phyloP scores from a whole-genome alignment of 2,888 invertebrate genomes.

The Pomacea canaliculata region DNA sequence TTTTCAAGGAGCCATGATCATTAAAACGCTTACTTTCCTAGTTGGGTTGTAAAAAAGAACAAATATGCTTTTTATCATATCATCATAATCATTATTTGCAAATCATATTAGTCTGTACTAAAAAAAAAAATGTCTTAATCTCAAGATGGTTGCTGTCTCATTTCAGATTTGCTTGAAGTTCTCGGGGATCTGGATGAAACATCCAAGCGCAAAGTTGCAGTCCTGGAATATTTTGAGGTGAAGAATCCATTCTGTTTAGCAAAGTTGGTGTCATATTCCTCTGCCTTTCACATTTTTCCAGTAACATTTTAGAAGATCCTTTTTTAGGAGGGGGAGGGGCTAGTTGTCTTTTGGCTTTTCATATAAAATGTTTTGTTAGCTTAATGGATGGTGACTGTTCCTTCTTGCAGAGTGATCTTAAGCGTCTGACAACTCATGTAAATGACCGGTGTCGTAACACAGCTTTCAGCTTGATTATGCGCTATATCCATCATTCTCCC shows the following conservation, averaged over 20 bases:
- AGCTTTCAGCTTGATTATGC: slow-evolving; percentile 81
- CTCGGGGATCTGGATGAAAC: slow-evolving; percentile 83
- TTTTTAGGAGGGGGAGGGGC: not conserved
- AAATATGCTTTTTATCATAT: too few relatives aligned
- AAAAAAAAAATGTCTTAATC: too few relatives aligned
- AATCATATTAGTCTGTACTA: too few relatives aligned
- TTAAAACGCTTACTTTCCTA: too few relatives aligned
- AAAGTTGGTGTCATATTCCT: not conserved
- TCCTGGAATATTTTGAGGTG: slow-evolving; percentile 77
- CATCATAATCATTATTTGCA: too few relatives aligned
- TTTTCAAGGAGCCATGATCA: too few relatives aligned
- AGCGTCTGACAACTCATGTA: slow-evolving; percentile 75
- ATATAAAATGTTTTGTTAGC: too few relatives aligned
- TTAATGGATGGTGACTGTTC: too few relatives aligned
- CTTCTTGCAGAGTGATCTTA: slow-evolving; percentile 72
- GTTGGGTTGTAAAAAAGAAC: too few relatives aligned
- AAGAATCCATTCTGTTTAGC: not conserved
- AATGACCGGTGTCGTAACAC: slow-evolving; percentile 78
- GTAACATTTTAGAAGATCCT: not conserved
- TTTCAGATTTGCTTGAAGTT: slow-evolving; percentile 75
- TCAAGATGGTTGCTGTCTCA: slow-evolving; percentile 8
- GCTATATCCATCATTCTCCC: slow-evolving; percentile 80
- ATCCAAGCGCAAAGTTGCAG: slow-evolving; percentile 78
- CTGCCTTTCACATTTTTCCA: not conserved
- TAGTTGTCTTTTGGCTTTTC: too few relatives aligned